Evolutionary conservation across 1,140 invertebrate species (phyloP).

Genomic region (Drosophila orosa): DNA sequence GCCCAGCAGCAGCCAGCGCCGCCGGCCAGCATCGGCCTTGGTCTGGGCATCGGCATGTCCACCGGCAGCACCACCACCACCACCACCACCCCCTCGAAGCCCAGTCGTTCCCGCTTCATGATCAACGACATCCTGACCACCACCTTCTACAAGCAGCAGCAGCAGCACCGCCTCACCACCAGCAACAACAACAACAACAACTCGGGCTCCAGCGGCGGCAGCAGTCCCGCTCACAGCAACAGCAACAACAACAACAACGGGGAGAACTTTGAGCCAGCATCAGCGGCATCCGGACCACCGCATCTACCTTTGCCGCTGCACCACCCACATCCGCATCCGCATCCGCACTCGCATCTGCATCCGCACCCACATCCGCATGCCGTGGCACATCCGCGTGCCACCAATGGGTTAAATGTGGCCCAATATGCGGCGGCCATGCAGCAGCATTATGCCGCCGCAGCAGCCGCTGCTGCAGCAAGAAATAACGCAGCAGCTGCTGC

Average conservation of each 20-base stretch:
- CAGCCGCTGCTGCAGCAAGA: conserved; percentile 68
- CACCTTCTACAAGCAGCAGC: conserved; percentile 76
- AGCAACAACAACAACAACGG: conserved; percentile 36
- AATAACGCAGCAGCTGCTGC: conserved; percentile 67
- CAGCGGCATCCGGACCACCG: background rate
- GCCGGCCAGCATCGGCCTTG: conserved; percentile 15
- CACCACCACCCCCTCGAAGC: conserved; percentile 85
- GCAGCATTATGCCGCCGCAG: conserved; percentile 77
- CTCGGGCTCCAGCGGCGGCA: conserved; percentile 37
- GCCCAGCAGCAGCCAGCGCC: conserved; percentile 68
- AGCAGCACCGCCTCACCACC: conserved; percentile 53
- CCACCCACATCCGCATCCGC: conserved; percentile 49
- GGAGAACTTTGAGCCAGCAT: conserved; percentile 49
- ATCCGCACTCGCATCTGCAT: conserved; percentile 46
- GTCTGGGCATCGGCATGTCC: conserved; percentile 45
- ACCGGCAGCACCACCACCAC: conserved; percentile 45
- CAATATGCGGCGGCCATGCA: conserved; percentile 82
- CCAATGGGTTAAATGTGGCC: conserved; percentile 76
- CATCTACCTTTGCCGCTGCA: conserved; percentile 24
- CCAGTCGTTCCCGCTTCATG: conserved; percentile 90
- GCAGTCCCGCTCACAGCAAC: conserved; percentile 44
- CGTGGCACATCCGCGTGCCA: conserved; percentile 48
- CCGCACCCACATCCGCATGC: conserved; percentile 49
- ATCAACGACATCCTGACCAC: conserved; percentile 91
- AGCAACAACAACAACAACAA: conserved; percentile 45